Evolutionary conservation across 2,797 vertebrate genomes (phyloP), one percentile per base, ranked within the genome.

Genomic region (Hapalemur alaotrensis): DNA sequence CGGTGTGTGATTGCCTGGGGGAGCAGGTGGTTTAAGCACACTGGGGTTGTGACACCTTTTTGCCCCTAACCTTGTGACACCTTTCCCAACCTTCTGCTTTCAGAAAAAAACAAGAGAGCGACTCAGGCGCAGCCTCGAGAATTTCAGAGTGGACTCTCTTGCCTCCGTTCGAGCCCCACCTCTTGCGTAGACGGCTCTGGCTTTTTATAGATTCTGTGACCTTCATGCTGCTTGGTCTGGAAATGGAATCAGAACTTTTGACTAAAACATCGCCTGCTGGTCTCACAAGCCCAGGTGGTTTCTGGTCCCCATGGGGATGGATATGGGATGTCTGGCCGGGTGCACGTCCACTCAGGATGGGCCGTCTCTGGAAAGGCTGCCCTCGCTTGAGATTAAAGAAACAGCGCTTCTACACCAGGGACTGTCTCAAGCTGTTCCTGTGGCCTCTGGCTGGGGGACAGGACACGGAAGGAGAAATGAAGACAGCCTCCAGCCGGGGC

Each of bases 41-140:
- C 20, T 4, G 50, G 18, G 12, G 25, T 23, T 79, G 46, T 28
- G 46, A 67, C 65, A 87, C 28, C 4, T 83, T 82, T 91, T 82
- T 91, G 52, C 10, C 61, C 76, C 18, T 93, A 54, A 4, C 23
- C 43, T 78, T 73, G 67, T 46, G 59, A 69, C 54, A 59, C 72
- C 79, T 93, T 89, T 89, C 79, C 59, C 59, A 57, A 97, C 48
- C 65, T 94, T 94, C 50, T 70, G 61, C 73, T 93, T 73, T 73
- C 17, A 9, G 20, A 38, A 4, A 15, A 41, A 28, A 48, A n/a
- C 25, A 22, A 20, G 28, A n/a, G 18, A 75, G 38, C 41, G 20
- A 30, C 25, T 89, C 20, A 46, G 57, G 4, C 4, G 95, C 30
- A 85, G 54, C 38, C 20, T 88, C 7, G 7, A 75, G 13, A 93